A percentile compares a stretch with the other conserved stretches of the same genome.
These are phyloP conservation scores for Capromys pilorides DNA, from an alignment of 2,797 vertebrate species.

Conservation along the genomic window DNA sequence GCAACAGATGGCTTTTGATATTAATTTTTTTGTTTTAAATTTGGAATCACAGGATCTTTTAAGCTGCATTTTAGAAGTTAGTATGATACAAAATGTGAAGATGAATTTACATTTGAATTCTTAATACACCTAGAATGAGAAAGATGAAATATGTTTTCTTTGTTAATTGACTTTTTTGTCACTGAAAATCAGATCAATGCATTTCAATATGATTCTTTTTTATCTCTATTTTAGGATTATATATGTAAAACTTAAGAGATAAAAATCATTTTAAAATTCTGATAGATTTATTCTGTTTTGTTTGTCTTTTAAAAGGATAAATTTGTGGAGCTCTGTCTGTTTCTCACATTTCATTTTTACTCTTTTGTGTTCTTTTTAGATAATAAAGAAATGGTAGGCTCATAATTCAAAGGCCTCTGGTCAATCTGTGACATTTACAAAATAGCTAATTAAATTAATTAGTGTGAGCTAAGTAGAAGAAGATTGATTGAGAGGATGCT, in stretches of 20 bases:
- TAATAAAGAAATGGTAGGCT: background rate
- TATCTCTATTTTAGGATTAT: background rate
- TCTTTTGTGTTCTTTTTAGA: too few relatives aligned
- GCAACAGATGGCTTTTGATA: background rate
- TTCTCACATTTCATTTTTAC: too few relatives aligned
- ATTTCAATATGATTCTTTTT: slow-evolving; percentile 30
- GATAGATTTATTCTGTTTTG: background rate
- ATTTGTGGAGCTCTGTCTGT: too few relatives aligned
- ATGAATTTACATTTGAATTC: slow-evolving; percentile 45
- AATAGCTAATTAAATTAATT: slow-evolving; percentile 37
- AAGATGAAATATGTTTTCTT: background rate
- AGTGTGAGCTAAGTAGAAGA: background rate
- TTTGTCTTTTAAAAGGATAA: slow-evolving; percentile 39
- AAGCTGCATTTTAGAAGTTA: slow-evolving; percentile 7
- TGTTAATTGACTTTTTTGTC: slow-evolving; percentile 10
- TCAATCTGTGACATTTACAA: slow-evolving; percentile 41
- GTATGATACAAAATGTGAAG: slow-evolving; percentile 31
- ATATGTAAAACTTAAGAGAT: slow-evolving; percentile 27
- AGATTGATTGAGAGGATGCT: background rate
- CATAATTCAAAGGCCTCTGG: slow-evolving; percentile 1
- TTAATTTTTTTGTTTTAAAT: background rate
- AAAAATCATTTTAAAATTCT: slow-evolving; percentile 35
- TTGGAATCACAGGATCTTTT: background rate
- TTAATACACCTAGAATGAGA: slow-evolving; percentile 29
- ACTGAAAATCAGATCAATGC: slow-evolving; percentile 21